Percentiles rank a stretch among this genome's conserved stretches.
Evolutionary conservation across 1,140 invertebrate genomes (phyloP).

Genomic region (Lethocerus indicus): DNA sequence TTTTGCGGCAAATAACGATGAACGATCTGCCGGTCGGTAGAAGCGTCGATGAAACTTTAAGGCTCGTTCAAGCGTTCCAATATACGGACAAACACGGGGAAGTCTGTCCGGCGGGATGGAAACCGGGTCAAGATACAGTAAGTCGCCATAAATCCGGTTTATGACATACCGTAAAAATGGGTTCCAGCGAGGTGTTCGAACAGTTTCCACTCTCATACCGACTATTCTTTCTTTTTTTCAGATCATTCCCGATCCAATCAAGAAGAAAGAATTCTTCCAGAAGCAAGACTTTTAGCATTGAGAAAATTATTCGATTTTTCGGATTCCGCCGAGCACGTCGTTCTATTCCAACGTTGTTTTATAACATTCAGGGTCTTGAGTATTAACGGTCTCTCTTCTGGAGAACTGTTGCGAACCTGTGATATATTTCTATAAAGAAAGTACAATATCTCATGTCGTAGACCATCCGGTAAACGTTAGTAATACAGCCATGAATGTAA

Average conservation of each 20-base stretch:
- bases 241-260: constrained; percentile 54
- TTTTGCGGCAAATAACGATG: constrained; percentile 48
- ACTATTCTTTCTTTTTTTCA: constrained; percentile 29
- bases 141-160: constrained; percentile 5
- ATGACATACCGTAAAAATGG: neutral
- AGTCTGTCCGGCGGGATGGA: constrained; percentile 55
- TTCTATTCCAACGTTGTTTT: too few relatives aligned
- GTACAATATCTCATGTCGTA: too few relatives aligned
- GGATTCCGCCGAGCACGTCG: too few relatives aligned
- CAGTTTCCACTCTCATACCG: neutral
- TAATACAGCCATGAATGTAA: too few relatives aligned
- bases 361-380: too few relatives aligned
- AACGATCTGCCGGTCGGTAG: constrained; percentile 53
- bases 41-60: constrained; percentile 46
- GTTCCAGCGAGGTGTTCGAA: neutral
- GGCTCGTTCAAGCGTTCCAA: constrained; percentile 51
- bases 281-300: too few relatives aligned
- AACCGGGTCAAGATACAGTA: constrained; percentile 42
- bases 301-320: too few relatives aligned
- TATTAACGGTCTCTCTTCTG: too few relatives aligned
- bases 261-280: constrained; percentile 29
- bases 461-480: too few relatives aligned
- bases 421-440: too few relatives aligned
- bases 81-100: constrained; percentile 45
- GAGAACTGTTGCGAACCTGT: too few relatives aligned